A percentile compares a stretch with the other conserved stretches of the same genome.
phyloP scores from a whole-genome alignment of 2,797 vertebrate species.

The Phoeniculus purpureus region DNA sequence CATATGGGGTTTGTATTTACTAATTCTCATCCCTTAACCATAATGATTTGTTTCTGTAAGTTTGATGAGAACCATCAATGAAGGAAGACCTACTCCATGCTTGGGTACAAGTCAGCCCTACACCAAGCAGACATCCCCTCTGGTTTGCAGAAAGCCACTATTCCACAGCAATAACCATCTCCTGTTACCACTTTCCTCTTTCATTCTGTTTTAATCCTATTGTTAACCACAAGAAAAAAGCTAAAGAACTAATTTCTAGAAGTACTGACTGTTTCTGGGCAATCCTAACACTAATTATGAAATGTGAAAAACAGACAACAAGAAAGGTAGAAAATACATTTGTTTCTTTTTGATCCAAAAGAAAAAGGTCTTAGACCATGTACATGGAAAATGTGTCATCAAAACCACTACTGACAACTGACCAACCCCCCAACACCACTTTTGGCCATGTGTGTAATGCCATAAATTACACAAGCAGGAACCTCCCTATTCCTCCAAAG shows the following conservation, averaged over 20 bases:
- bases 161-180: background rate
- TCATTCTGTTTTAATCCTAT: background rate
- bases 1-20: background rate
- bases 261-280: background rate
- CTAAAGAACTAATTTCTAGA: background rate
- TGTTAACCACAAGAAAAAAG: background rate
- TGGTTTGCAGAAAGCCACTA: background rate
- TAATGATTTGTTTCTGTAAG: background rate
- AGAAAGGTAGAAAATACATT: background rate
- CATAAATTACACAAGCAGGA: no score
- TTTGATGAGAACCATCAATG: background rate
- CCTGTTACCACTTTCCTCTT: background rate
- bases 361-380: background rate
- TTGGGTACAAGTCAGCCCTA: background rate
- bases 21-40: background rate
- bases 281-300: background rate
- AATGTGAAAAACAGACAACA: background rate
- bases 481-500: no score
- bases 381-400: background rate
- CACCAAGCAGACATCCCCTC: background rate
- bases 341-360: background rate
- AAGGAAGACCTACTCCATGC: background rate
- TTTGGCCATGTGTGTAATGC: background rate
- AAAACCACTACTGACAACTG: background rate
- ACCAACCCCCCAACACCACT: background rate